Evolutionary conservation across 1,140 invertebrate species (phyloP), one percentile per base, ranked within the genome.

Genomic region (Macrocentrus cingulum): DNA sequence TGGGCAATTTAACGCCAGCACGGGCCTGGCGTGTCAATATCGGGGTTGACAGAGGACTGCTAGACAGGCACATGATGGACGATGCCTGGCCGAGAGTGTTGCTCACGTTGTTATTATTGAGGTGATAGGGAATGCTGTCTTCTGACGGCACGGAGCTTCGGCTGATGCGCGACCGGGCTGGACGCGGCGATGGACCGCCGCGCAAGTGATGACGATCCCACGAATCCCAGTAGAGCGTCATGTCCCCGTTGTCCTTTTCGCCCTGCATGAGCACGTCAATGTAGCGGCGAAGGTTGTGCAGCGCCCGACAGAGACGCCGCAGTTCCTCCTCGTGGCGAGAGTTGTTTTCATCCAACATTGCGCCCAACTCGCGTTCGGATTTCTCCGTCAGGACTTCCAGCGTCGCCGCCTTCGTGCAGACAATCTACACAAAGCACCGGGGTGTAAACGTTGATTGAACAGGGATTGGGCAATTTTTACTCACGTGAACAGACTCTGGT

Each of bases 181-280:
- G 77, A n/a, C 86, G 74, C 8, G 87, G 86, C 0, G 86, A 89
- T 15, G 83, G 76, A 18, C 83, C 77, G 55, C 80, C 81, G 57
- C 74, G 71, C 51, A 79, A 68, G 50, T 77, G 72, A 65, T 85
- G 84, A 11, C 84, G 75, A 73, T 95, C 91, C 92, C 92, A 96
- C 1, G 92, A 95, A 76, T 95, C 93, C 95, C 95, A 97, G 75
- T 92, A 94, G 55, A 97, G 82, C 61, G 86, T 82, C 66, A 84
- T 80, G 56, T 88, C 85, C 59, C 77, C 80, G 53, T 73, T 81
- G 41, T 88, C 87, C 59, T 79, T 76, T 58, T 84, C 83, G 51
- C 84, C 84, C 60, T 81, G 80, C 46, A 83, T 67, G 25, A 89
- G 77, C 39, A 84, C 83, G 68, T 89, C 88, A 67, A 87, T 93